A percentile compares a stretch with the other conserved stretches of the same genome.
phyloP scores from a whole-genome alignment of 2,888 invertebrate genomes.

The Lasioglossum leucozonium region DNA sequence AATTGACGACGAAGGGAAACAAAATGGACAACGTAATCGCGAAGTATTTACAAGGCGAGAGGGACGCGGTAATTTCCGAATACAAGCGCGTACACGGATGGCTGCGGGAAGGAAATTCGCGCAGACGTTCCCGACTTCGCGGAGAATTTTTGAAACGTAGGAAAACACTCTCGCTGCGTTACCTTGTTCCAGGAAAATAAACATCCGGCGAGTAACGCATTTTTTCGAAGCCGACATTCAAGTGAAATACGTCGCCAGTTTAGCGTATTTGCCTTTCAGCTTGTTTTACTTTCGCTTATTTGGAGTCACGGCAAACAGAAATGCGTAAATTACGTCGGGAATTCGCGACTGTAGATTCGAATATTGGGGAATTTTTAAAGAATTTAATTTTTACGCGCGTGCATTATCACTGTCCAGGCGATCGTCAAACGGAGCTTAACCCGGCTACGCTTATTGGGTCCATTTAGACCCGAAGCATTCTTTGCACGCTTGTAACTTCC shows the following conservation, averaged over 20 bases:
- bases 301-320: not conserved
- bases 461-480: too few species aligned
- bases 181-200: not conserved
- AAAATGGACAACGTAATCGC: slow-evolving; percentile 25
- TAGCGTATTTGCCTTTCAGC: not conserved
- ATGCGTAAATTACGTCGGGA: not conserved
- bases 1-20: slow-evolving; percentile 34
- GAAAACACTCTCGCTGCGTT: not conserved
- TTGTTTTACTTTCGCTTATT: not conserved
- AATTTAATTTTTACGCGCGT: not conserved
- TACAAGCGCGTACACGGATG: slow-evolving; percentile 2
- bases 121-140: not conserved
- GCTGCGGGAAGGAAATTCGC: not conserved
- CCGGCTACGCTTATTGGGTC: too few species aligned
- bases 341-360: not conserved
- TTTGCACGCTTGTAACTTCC: too few species aligned
- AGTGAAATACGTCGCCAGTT: not conserved
- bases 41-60: slow-evolving; percentile 21
- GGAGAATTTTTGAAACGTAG: not conserved
- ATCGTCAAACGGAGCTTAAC: too few species aligned
- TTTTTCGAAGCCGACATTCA: not conserved
- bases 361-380: not conserved
- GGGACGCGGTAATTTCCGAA: slow-evolving; percentile 41
- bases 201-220: not conserved
- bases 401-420: too few species aligned